Evolutionary conservation across 2,113 vertebrate genomes (phyloP).

Genomic region (Hemiprocne comata): DNA sequence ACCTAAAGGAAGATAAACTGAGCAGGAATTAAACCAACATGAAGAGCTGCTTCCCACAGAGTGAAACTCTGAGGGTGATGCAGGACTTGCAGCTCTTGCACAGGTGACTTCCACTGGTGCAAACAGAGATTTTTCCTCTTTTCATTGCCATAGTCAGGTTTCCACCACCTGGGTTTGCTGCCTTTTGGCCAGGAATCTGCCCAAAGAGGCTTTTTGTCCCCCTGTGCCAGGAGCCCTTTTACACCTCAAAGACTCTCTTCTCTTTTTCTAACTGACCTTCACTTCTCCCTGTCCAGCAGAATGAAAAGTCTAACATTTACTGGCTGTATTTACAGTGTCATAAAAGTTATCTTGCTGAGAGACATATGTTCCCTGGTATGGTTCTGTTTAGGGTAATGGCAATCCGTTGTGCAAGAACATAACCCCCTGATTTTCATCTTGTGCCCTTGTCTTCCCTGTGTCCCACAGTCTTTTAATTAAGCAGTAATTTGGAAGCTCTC

Average conservation of each 20-base stretch:
- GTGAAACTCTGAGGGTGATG: rapidly evolving
- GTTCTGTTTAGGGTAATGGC: background rate
- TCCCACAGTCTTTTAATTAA: background rate
- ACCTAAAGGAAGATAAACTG: background rate
- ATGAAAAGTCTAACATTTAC: background rate
- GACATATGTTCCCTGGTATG: background rate
- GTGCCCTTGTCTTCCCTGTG: background rate
- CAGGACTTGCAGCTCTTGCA: background rate
- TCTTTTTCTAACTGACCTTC: background rate
- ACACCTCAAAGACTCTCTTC: background rate
- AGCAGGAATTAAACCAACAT: background rate
- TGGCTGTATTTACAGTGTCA: background rate
- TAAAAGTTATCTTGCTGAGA: background rate
- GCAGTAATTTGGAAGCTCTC: conserved; percentile 12
- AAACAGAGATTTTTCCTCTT: background rate
- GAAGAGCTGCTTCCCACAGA: rapidly evolving
- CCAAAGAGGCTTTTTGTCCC: background rate
- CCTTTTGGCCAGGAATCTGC: background rate
- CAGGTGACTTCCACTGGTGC: background rate
- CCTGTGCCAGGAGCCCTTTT: background rate
- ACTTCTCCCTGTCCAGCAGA: background rate
- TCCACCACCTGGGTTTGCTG: background rate
- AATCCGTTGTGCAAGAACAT: background rate
- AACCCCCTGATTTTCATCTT: background rate
- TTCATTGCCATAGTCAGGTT: background rate